These are phyloP conservation scores for Asarcornis scutulata DNA, from an alignment of 2,113 vertebrate species.

Conservation along the genomic window DNA sequence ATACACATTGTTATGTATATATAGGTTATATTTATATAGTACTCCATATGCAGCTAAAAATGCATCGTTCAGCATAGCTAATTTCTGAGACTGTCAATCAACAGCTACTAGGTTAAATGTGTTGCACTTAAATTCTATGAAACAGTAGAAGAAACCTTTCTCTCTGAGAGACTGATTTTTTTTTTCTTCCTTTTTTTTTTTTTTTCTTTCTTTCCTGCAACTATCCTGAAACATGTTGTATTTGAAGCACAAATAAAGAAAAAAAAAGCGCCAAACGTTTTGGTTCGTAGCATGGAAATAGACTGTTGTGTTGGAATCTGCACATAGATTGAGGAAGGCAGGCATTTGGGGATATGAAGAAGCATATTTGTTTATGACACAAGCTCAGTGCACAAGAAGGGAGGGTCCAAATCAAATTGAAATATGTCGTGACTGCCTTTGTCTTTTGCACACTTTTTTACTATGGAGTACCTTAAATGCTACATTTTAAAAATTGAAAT, in stretches of 20 bases:
- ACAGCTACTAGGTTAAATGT: not conserved
- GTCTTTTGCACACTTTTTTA: not conserved
- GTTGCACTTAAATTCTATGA: not conserved
- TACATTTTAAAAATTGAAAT: not conserved
- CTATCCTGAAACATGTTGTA: not conserved
- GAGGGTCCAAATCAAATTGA: not conserved
- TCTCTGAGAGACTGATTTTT: not conserved
- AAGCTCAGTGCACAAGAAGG: not conserved
- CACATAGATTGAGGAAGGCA: not conserved
- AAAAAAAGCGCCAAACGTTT: not conserved
- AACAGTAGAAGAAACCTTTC: not conserved
- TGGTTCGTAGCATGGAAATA: not conserved
- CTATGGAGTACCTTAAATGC: not conserved
- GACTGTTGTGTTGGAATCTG: not conserved
- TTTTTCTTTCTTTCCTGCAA: not conserved
- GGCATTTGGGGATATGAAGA: fast-evolving
- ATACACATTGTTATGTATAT: not conserved
- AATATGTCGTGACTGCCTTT: not conserved
- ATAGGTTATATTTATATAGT: not conserved
- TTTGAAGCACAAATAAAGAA: not conserved
- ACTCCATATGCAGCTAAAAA: not conserved
- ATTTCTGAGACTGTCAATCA: not conserved
- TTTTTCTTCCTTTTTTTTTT: not conserved
- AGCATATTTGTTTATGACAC: not conserved
- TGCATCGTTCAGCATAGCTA: not conserved